phyloP scores from a whole-genome alignment of 2,797 vertebrate genomes.

The Garrulus glandarius region DNA sequence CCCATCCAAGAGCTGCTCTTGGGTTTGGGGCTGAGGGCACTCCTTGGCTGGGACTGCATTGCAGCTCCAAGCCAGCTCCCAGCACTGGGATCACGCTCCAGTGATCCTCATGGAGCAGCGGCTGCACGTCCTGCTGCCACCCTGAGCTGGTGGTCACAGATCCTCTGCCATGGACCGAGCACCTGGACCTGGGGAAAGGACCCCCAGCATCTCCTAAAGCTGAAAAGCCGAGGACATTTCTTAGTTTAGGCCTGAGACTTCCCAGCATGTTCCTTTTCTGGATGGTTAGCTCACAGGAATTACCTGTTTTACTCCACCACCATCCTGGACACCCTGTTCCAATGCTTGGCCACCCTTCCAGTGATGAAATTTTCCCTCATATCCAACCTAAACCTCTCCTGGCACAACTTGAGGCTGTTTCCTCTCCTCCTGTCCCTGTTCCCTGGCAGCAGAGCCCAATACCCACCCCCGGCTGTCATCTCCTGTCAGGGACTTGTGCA shows the following conservation, averaged over 20 bases:
- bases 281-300: background rate
- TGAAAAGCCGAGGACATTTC: rapidly evolving
- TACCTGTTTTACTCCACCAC: rapidly evolving
- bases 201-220: background rate
- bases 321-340: background rate
- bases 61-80: background rate
- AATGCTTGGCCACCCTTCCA: background rate
- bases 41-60: background rate
- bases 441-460: background rate
- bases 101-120: rapidly evolving
- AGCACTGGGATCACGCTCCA: background rate
- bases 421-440: background rate
- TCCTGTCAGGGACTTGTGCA: background rate
- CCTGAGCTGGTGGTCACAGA: rapidly evolving
- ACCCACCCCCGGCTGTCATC: rapidly evolving
- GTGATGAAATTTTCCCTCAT: background rate
- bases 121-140: background rate
- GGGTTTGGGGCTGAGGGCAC: background rate
- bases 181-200: rapidly evolving
- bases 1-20: background rate
- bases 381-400: background rate
- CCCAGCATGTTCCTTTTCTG: background rate
- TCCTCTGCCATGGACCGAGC: background rate
- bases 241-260: background rate
- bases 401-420: rapidly evolving